Percentiles rank a stretch among this genome's conserved stretches.
Evolutionary conservation across 2,797 vertebrate genomes (phyloP).

Genomic region (Hydrophis major): DNA sequence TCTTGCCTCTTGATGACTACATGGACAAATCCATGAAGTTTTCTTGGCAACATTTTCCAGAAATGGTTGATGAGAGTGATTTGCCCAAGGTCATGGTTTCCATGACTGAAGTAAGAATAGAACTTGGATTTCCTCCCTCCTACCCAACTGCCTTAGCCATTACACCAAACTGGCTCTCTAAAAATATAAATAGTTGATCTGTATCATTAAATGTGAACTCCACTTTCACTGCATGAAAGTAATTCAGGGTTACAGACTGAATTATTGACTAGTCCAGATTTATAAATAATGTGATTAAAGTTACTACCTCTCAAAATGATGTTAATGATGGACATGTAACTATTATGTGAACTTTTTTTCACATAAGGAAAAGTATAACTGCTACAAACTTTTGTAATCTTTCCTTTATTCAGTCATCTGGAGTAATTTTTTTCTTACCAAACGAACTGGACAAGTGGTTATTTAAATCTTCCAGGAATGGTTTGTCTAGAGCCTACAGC

Average conservation of each 20-base stretch:
- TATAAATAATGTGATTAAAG: background rate
- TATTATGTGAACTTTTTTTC: background rate
- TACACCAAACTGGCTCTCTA: background rate
- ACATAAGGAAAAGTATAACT: background rate
- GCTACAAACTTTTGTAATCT: background rate
- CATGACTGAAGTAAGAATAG: background rate
- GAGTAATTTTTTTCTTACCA: background rate
- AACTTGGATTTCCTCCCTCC: background rate
- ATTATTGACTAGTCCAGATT: background rate
- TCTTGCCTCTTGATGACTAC: background rate
- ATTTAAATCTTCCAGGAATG: background rate
- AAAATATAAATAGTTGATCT: background rate
- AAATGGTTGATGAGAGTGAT: background rate
- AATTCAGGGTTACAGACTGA: background rate
- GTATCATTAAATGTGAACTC: background rate
- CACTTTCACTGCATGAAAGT: background rate
- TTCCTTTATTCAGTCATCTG: background rate
- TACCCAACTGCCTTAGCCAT: background rate
- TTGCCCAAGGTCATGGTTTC: background rate
- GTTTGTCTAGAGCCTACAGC: background rate
- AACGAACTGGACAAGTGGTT: background rate
- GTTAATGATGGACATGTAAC: background rate
- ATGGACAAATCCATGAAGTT: background rate
- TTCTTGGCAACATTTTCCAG: background rate
- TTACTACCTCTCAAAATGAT: background rate